Evolutionary conservation across 2,888 invertebrate genomes (phyloP).

Genomic region (Cheilosia scutellata): DNA sequence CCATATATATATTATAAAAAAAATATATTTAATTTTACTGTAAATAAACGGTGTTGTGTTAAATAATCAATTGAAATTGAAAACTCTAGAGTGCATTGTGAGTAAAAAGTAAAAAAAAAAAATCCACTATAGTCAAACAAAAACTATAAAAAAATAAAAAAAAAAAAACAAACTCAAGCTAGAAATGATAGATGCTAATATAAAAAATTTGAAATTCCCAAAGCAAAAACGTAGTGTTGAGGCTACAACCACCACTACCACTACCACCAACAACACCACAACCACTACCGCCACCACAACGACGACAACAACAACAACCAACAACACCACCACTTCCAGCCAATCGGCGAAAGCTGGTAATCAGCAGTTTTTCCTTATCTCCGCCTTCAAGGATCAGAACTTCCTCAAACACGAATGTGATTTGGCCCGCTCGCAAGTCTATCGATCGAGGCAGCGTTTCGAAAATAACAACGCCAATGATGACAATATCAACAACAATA

Average conservation of each 20-base stretch:
- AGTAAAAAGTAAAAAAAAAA: conserved; percentile 49
- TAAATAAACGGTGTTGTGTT: conserved; percentile 73
- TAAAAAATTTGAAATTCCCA: conserved; percentile 75
- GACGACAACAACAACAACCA: conserved; percentile 37
- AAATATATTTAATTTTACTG: conserved; percentile 63
- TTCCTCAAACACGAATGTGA: conserved; percentile 83
- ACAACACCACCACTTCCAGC: conserved; percentile 34
- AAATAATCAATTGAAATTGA: conserved; percentile 29
- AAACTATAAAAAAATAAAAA: conserved; percentile 45
- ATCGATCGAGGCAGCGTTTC: conserved; percentile 58
- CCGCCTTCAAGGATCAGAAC: conserved; percentile 82
- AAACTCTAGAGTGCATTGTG: conserved; percentile 74
- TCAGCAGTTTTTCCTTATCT: conserved; percentile 80
- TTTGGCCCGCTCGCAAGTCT: conserved; percentile 83
- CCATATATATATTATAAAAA: conserved; percentile 2
- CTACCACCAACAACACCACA: conserved; percentile 55
- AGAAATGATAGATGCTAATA: conserved; percentile 76
- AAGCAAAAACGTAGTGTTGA: conserved; percentile 75
- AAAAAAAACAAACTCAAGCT: conserved; percentile 57
- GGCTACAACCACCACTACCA: conserved; percentile 67
- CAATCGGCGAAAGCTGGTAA: conserved; percentile 80
- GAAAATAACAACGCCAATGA: conserved; percentile 55
- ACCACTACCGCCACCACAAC: conserved; percentile 21
- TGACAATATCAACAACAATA: conserved; percentile 47
- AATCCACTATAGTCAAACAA: conserved; percentile 48